These are phyloP conservation scores for Leucophora obtusa DNA, from an alignment of 2,888 invertebrate species.

Conservation along the genomic window DNA sequence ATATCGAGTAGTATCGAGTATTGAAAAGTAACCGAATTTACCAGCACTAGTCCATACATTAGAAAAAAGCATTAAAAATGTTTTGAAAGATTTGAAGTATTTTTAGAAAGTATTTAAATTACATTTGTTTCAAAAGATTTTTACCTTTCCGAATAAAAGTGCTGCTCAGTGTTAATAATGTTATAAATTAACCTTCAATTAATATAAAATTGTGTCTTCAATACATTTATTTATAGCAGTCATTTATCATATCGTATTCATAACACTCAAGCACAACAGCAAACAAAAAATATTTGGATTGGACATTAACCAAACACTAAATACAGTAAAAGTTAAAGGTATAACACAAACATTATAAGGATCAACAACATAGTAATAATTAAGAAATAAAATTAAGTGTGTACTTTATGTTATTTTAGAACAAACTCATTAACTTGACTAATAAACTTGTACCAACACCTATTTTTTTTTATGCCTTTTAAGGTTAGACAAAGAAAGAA, in stretches of 20 bases:
- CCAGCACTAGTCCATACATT: too few species aligned
- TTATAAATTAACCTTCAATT: slow-evolving; percentile 29
- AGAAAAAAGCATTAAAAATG: too few species aligned
- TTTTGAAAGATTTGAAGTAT: too few species aligned
- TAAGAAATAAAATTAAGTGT: slow-evolving; percentile 62
- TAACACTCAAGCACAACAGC: slow-evolving; percentile 24
- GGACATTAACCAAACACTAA: slow-evolving; percentile 39
- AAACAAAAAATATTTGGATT: not conserved
- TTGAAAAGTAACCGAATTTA: too few species aligned
- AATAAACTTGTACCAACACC: slow-evolving; percentile 36
- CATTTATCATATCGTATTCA: slow-evolving; percentile 58
- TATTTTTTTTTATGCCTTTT: slow-evolving; percentile 11
- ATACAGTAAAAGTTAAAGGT: not conserved
- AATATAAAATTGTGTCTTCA: slow-evolving; percentile 38
- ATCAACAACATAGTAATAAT: slow-evolving; percentile 55
- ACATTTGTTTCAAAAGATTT: too few species aligned
- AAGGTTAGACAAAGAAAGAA: not conserved
- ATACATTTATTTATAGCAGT: slow-evolving; percentile 44
- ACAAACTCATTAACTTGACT: slow-evolving; percentile 61
- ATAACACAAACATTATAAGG: slow-evolving; percentile 21
- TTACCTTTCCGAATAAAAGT: too few species aligned
- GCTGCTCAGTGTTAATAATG: too few species aligned
- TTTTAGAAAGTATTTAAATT: too few species aligned
- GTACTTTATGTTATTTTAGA: slow-evolving; percentile 41
- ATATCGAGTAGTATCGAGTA: too few species aligned